These are phyloP conservation scores for Calliphora vomitoria DNA, from an alignment of 2,888 invertebrate species.

Conservation along the genomic window DNA sequence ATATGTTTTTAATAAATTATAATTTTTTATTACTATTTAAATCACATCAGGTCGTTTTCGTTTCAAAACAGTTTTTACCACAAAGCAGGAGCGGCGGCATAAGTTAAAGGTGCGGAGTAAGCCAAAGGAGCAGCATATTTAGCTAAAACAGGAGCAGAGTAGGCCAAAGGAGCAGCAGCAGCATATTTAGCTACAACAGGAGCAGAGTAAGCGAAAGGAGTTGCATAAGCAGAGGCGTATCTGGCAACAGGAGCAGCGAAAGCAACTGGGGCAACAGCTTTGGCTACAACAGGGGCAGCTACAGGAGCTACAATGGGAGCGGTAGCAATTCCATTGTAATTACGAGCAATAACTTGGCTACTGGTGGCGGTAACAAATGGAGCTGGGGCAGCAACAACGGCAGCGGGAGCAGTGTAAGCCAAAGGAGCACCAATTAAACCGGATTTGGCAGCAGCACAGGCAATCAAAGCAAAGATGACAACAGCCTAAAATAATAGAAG, in stretches of 20 bases:
- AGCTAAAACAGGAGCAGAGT: constrained; percentile 38
- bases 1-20: neutral
- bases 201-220: constrained; percentile 23
- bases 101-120: constrained; percentile 49
- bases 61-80: neutral
- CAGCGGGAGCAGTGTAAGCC: constrained; percentile 68
- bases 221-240: neutral
- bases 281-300: constrained; percentile 70
- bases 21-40: neutral
- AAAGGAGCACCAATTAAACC: constrained; percentile 53
- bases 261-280: constrained; percentile 59
- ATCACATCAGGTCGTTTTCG: constrained; percentile 4
- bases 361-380: constrained; percentile 78
- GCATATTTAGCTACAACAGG: constrained; percentile 52
- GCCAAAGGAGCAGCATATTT: constrained; percentile 60
- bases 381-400: constrained; percentile 73
- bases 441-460: constrained; percentile 65
- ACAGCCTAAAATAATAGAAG: neutral
- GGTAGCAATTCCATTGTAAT: constrained; percentile 76
- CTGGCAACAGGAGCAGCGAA: constrained; percentile 31
- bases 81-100: constrained; percentile 24
- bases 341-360: constrained; percentile 79
- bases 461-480: constrained; percentile 72
- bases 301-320: constrained; percentile 76
- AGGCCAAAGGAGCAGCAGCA: constrained; percentile 33